Conservation (phyloP, 2,888 invertebrate genomes). For the Homarus gammarus region DNA sequence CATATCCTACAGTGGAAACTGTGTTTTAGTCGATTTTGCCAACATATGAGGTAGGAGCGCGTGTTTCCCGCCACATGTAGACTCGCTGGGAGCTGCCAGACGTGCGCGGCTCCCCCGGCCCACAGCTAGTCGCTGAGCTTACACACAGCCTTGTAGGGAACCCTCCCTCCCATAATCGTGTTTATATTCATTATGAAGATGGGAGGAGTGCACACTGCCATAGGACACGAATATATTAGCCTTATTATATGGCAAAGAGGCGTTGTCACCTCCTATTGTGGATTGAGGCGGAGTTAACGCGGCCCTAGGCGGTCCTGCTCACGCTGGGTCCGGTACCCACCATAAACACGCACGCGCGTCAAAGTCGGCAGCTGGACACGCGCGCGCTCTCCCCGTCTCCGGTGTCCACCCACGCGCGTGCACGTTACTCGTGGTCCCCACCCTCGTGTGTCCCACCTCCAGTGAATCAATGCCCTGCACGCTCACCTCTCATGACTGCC, state of each 20-base stretch:
- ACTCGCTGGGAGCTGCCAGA: conserved; percentile 44
- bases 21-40: conserved; percentile 45
- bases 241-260: conserved; percentile 61
- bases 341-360: conserved; percentile 37
- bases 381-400: conserved; percentile 3
- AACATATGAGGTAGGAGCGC: conserved; percentile 52
- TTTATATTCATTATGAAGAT: conserved; percentile 70
- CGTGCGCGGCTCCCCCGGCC: background rate
- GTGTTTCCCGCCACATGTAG: conserved; percentile 58
- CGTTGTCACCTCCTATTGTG: conserved; percentile 56
- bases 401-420: conserved; percentile 10
- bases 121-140: conserved; percentile 60
- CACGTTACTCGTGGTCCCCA: background rate
- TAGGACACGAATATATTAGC: conserved; percentile 70
- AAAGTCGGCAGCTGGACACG: conserved; percentile 34
- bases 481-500: too few relatives aligned
- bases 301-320: conserved; percentile 16
- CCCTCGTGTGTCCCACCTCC: background rate
- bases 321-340: background rate
- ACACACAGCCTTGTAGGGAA: conserved; percentile 62
- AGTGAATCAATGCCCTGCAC: background rate
- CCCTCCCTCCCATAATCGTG: conserved; percentile 61
- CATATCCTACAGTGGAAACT: background rate
- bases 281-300: conserved; percentile 5
- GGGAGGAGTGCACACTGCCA: conserved; percentile 62